These are phyloP conservation scores for Meteorus cinctellus DNA, from an alignment of 2,888 invertebrate genomes.

Conservation along the genomic window DNA sequence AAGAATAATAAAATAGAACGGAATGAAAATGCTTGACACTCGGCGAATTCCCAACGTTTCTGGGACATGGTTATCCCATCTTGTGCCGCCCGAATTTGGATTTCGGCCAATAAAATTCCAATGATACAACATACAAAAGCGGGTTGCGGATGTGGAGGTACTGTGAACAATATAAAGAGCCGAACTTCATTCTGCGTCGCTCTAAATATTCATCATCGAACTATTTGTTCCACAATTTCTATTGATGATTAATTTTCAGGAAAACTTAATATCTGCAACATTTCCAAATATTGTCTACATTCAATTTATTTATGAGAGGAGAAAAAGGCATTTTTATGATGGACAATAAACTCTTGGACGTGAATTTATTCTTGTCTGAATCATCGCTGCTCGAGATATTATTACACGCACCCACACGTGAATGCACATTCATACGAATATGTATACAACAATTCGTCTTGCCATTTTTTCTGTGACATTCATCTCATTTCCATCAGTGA, in stretches of 20 bases:
- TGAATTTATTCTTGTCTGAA: background rate
- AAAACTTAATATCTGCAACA: background rate
- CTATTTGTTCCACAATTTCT: background rate
- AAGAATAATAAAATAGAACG: background rate
- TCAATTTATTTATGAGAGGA: background rate
- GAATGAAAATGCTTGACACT: background rate
- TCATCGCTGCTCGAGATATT: background rate
- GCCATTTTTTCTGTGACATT: background rate
- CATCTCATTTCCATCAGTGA: background rate
- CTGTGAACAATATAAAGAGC: slow-evolving; percentile 35
- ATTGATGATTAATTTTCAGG: background rate
- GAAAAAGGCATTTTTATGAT: background rate
- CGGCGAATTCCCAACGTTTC: slow-evolving; percentile 51
- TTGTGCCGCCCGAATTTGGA: slow-evolving; percentile 51
- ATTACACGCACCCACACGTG: background rate
- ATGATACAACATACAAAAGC: slow-evolving; percentile 35
- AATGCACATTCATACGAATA: background rate
- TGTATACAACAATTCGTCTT: background rate
- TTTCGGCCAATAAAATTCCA: slow-evolving; percentile 60
- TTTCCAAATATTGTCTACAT: background rate
- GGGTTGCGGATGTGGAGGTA: slow-evolving; percentile 30
- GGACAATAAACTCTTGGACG: background rate
- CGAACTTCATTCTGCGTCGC: background rate
- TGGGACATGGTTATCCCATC: slow-evolving; percentile 50
- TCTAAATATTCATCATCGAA: background rate